Evolutionary conservation across 2,888 invertebrate genomes (phyloP), one percentile per base, ranked within the genome.

Genomic region (Eucriotettix oculatus): DNA sequence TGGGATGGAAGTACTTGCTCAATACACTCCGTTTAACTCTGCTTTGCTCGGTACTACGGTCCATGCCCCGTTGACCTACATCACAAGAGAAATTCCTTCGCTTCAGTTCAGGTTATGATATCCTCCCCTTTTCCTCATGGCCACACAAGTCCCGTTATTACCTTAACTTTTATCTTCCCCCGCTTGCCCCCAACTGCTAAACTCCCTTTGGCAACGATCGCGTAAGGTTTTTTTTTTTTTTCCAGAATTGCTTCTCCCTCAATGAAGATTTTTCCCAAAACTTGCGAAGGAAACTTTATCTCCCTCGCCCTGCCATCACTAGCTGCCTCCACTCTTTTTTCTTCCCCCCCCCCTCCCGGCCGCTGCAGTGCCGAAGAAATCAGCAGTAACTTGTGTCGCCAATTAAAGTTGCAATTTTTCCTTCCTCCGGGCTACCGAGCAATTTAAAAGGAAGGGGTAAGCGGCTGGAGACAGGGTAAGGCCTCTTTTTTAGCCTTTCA

Each of bases 371-470:
- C 53, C 17, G 63, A 58, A 62, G 63, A 62, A 63, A 63, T 63
- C 63, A 63, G 63, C 63, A 63, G 63, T 63, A 63, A 62, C 61
- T 63, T 63, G 63, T 63, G 61, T 63, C 61, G 63, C 63, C 63
- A 63, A 63, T 63, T 63, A 63, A 63, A 63, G 61, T 61, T 58
- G 63, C 62, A 63, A 63, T 63, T 63, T 63, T 63, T 63, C 58
- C 57, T 61, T 54, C 58, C 60, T 43, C 52, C 53, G 59, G 58
- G 62, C 57, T 57, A 53, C 58, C 56, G 59, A 60, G 60, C 60
- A 61, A 63, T 63, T 63, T 63, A 56, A 58, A 63, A 59, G 17
- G 52, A 42, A 44, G 42, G 56, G 53, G 56, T 9, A 11, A 42
- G 29, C 29, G 29, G 29, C 12, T 10, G 44, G 10, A 44, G 44